Evolutionary conservation across 2,797 vertebrate species (phyloP).

Genomic region (Poecilia wingei): DNA sequence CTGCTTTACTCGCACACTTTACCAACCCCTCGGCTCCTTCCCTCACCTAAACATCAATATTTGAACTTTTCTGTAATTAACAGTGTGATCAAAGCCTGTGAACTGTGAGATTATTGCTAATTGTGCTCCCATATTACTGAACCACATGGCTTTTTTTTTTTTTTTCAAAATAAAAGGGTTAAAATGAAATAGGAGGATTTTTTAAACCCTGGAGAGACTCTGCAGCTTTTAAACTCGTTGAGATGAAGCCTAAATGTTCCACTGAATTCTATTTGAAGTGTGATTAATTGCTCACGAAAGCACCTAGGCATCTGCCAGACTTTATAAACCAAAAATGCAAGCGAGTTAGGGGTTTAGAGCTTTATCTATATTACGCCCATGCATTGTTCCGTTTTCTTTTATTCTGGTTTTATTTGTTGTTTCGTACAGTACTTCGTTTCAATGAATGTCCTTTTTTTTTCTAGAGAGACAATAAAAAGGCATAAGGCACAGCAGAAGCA

Average conservation of each 20-base stretch:
- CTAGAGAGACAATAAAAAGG: conserved; percentile 8
- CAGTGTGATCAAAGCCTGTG: conserved; percentile 22
- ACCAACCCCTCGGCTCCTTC: neutral
- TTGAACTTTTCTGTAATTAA: conserved; percentile 18
- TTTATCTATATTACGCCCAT: conserved; percentile 39
- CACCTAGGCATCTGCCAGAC: conserved; percentile 57
- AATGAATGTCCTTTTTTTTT: conserved; percentile 19
- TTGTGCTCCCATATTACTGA: conserved; percentile 30
- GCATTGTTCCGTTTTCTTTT: conserved; percentile 25
- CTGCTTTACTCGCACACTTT: conserved; percentile 12
- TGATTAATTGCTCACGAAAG: conserved; percentile 66
- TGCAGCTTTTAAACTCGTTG: conserved; percentile 39
- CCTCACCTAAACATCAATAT: neutral
- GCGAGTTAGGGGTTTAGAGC: conserved; percentile 22
- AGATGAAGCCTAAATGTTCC: conserved; percentile 60
- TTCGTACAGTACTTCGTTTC: conserved; percentile 1
- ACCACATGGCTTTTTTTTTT: neutral
- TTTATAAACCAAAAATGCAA: conserved; percentile 34
- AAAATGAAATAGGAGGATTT: conserved; percentile 9
- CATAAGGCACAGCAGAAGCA: neutral
- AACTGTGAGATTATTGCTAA: conserved; percentile 19
- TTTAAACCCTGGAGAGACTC: conserved; percentile 17
- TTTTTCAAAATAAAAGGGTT: neutral
- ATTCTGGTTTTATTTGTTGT: conserved; percentile 25
- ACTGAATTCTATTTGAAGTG: conserved; percentile 63